Evolutionary conservation across 1,140 invertebrate genomes (phyloP).

Genomic region (Leptinotarsa lineolata): DNA sequence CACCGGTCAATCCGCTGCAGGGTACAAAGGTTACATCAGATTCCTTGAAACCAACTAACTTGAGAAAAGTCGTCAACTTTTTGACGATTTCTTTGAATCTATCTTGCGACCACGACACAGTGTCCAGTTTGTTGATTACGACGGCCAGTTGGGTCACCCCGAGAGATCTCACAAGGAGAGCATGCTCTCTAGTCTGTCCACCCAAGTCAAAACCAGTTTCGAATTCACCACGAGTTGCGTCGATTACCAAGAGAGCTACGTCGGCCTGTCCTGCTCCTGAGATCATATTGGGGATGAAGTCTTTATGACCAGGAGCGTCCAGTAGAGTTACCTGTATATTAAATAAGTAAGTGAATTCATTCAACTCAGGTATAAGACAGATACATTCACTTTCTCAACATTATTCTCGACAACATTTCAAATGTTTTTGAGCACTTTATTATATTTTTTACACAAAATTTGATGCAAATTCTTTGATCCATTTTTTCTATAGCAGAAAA

Average conservation of each 20-base stretch:
- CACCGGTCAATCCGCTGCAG: conserved; percentile 92
- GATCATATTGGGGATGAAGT: conserved; percentile 99
- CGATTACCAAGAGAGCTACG: conserved; percentile 93
- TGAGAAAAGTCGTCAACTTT: conserved; percentile 87
- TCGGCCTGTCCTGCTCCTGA: conserved; percentile 96
- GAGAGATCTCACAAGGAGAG: conserved; percentile 87
- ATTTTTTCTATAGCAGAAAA: no score
- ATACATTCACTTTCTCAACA: no score
- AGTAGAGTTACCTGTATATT: conserved; percentile 74
- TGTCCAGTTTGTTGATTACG: conserved; percentile 86
- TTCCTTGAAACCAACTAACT: conserved; percentile 93
- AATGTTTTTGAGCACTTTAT: no score
- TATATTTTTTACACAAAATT: no score
- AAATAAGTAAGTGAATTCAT: no score
- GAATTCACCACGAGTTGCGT: conserved; percentile 95
- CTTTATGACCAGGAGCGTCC: conserved; percentile 97
- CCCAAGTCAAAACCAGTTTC: conserved; percentile 98
- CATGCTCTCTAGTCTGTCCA: conserved; percentile 97
- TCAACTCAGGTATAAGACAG: no score
- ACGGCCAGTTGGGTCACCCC: conserved; percentile 87
- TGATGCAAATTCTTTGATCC: no score
- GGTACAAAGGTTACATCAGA: conserved; percentile 89
- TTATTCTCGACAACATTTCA: no score
- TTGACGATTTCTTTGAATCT: conserved; percentile 81
- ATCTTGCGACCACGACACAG: conserved; percentile 76